Base-by-base conservation (phyloP, 2,888 invertebrate species). In the Silvanus unidentatus region DNA sequence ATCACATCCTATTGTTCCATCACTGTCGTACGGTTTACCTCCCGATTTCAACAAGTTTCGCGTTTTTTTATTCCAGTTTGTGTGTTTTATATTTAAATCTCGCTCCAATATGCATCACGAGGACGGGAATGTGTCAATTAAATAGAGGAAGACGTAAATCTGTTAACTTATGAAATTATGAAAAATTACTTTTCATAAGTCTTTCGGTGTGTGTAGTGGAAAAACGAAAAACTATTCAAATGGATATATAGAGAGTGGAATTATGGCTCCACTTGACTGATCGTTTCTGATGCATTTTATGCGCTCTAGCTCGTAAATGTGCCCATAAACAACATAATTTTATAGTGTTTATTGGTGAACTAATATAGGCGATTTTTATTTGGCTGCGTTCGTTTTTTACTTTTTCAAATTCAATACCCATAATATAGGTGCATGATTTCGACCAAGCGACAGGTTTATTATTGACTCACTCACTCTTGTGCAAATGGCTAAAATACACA, bases 1-100 rank as follows among this genome's bases (percentile, higher is more conserved):
- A 50, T 53, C 47, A 45, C 44, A 32, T 32, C 32, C 10, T 32
- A 32, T 32, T 32, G 32, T 32, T 32, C 10, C 32, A 37, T 16
- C 37, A 37, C n/a, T 37, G 16, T 37, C n/a, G 13, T n/a, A 32
- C 32, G n/a, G n/a, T 32, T 12, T 32, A 12, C 32, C 22, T 22
- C 8, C n/a, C 22, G 22, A 22, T 22, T 22, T 22, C 22, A 22
- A 22, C 22, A 22, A 22, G 22, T 22, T 5, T 32, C 32, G 28
- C 28, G 8, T 28, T 32, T 32, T 32, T 32, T 32, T 22, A 22
- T 32, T 12, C 32, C 11, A 32, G 13, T 32, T 32, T 32, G 28
- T 32, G n/a, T 32, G 22, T 22, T 32, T 8, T 28, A 9, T 10
- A 9, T 28, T 28, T 28, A 28, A 28, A 28, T n/a, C n/a, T n/a